Base-by-base conservation (phyloP, 1,140 invertebrate species). In the Anastrepha obliqua region DNA sequence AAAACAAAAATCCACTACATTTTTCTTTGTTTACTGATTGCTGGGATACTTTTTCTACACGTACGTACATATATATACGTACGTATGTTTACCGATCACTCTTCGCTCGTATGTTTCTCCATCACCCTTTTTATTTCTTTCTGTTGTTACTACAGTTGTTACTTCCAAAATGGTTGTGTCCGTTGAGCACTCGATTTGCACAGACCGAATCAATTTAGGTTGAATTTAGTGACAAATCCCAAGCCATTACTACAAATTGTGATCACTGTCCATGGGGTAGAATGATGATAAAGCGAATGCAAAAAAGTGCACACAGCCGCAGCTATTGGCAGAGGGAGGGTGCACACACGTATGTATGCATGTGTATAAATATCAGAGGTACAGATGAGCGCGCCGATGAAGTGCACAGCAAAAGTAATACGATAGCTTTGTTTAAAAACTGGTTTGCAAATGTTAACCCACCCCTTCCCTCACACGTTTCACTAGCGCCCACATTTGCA, bases 21-120 rank as follows among this genome's bases (percentile, higher is more conserved):
- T 47, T 44, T 74, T 47, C 67, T 74, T 81, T 81, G 47, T 55
- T 81, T 81, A 81, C 47, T n/a, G 47, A 29, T 81, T 55, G 51
- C n/a, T 55, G 51, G 42, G 20, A 20, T 42, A 70, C 11, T 15
- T 15, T 11, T 67, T 67, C 47, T 74, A 29, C 29, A 1, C 29
- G 29, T 29, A 29, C 29, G 29, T 29, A 29, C 29, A 29, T 47
- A 17, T n/a, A 29, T 74, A 4, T 74, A 4, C 0, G 9, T 42
- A 0, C 3, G 11, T 29, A 9, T 42, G 13, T 15, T 74, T 17
- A 42, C 67, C 44, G 15, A 11, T 44, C 67, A 42, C 39, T 74
- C 67, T 47, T 17, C 67, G 39, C 67, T 47, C 15, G 44, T 4
- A 74, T 44, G 47, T 74, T 74, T 42, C 44, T 47, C n/a, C 6